phyloP scores from a whole-genome alignment of 2,797 vertebrate species.

The Psittacula derbiana region DNA sequence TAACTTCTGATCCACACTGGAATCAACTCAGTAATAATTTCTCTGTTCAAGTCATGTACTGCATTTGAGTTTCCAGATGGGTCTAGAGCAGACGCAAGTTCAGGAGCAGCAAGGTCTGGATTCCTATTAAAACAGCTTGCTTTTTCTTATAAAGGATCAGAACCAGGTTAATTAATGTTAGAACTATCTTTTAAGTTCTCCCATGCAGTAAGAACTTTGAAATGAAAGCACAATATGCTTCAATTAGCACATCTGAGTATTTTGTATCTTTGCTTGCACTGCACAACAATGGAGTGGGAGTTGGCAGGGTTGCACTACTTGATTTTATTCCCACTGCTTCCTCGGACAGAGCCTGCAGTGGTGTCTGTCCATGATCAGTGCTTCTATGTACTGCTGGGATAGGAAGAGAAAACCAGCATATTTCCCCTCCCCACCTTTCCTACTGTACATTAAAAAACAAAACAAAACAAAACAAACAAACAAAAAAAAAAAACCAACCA shows the following conservation, averaged over 20 bases:
- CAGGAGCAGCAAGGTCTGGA: not conserved
- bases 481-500: too few species aligned
- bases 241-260: not conserved
- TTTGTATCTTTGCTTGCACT: not conserved
- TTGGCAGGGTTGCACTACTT: not conserved
- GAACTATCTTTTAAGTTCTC: not conserved
- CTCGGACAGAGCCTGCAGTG: not conserved
- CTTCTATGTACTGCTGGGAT: not conserved
- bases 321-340: not conserved
- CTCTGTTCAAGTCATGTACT: not conserved
- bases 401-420: fast-evolving
- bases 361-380: not conserved
- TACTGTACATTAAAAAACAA: not conserved
- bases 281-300: fast-evolving
- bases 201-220: not conserved
- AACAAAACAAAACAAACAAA: too few species aligned
- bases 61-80: not conserved
- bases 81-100: not conserved
- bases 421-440: not conserved
- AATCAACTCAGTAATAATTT: not conserved
- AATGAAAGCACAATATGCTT: not conserved
- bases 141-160: not conserved
- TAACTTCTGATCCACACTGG: not conserved
- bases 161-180: not conserved
- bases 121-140: not conserved